These are phyloP conservation scores for Tryphoninae sp. DNA, from an alignment of 2,888 invertebrate species.

Conservation along the genomic window DNA sequence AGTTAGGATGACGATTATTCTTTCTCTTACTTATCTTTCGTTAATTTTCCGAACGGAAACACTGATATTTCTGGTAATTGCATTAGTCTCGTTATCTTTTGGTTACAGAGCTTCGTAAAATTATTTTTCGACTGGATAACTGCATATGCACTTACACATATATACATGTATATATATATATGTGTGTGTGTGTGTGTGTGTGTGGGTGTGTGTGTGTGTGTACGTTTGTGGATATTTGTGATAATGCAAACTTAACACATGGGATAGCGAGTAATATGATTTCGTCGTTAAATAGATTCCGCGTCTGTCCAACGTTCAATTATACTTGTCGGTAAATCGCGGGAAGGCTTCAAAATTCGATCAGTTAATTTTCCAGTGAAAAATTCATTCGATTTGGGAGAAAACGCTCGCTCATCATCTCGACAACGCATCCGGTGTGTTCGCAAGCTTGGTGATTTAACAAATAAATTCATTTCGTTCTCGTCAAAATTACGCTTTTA, in stretches of 20 bases:
- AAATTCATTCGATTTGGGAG: constrained; percentile 26
- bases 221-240: neutral
- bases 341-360: constrained; percentile 26
- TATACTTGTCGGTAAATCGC: constrained; percentile 5
- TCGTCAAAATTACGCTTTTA: constrained; percentile 37
- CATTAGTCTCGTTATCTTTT: neutral
- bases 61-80: neutral
- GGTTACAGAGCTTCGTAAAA: neutral
- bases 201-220: no score
- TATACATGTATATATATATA: no score
- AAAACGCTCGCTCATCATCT: constrained; percentile 3
- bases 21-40: neutral
- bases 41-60: neutral
- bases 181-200: no score
- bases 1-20: neutral
- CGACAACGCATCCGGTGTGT: constrained; percentile 4
- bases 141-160: no score
- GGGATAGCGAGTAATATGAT: neutral
- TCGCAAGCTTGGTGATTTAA: neutral
- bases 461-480: constrained; percentile 30
- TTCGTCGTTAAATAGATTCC: constrained; percentile 12
- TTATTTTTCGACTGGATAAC: neutral
- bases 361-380: constrained; percentile 28
- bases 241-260: neutral
- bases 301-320: constrained; percentile 13